Percentiles rank a stretch among this genome's conserved stretches.
Evolutionary conservation across 2,113 vertebrate species (phyloP).

Genomic region (Microcebus ravelobensis): DNA sequence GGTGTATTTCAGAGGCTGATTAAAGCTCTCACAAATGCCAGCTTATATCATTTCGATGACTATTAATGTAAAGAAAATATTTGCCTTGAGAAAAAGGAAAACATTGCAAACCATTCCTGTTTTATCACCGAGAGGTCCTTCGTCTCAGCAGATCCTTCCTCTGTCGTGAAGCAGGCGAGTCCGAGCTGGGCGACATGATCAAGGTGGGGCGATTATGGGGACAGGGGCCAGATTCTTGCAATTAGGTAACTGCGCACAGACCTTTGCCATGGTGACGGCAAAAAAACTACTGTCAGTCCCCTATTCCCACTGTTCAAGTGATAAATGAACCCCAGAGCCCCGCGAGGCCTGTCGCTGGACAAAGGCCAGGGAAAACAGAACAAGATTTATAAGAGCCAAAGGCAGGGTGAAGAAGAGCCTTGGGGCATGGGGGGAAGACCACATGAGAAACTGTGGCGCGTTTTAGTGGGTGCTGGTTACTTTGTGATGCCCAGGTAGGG

Average conservation of each 20-base stretch:
- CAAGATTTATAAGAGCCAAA: conserved; percentile 85
- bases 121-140: conserved; percentile 75
- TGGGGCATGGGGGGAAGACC: conserved; percentile 56
- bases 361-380: conserved; percentile 88
- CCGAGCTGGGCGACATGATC: conserved; percentile 86
- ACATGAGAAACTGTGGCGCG: not conserved
- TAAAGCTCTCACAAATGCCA: conserved; percentile 87
- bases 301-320: conserved; percentile 87
- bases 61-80: conserved; percentile 93
- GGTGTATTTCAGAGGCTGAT: conserved; percentile 87
- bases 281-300: conserved; percentile 85
- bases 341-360: conserved; percentile 86
- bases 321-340: conserved; percentile 88
- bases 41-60: conserved; percentile 87
- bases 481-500: not conserved
- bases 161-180: conserved; percentile 87
- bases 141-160: conserved; percentile 81
- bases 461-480: not conserved
- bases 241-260: conserved; percentile 85
- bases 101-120: conserved; percentile 78
- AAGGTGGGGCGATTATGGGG: conserved; percentile 83
- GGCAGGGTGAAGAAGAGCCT: conserved; percentile 80
- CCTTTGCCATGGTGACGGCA: conserved; percentile 82
- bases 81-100: conserved; percentile 86
- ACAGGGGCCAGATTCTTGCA: conserved; percentile 87